A percentile compares a stretch with the other conserved stretches of the same genome.
These are phyloP conservation scores for Hartigia nigra DNA, from an alignment of 2,888 invertebrate genomes.

Conservation along the genomic window DNA sequence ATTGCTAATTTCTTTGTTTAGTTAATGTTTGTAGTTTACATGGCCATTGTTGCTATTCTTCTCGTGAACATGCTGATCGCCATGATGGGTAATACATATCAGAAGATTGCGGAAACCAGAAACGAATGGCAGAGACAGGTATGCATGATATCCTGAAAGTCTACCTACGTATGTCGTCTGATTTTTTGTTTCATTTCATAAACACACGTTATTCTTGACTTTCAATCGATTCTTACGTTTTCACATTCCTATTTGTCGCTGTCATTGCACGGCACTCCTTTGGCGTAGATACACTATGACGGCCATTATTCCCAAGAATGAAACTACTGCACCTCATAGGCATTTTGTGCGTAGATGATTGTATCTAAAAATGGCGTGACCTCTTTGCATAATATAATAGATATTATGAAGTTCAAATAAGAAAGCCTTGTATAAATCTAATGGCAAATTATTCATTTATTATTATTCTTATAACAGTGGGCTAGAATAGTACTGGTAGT, in stretches of 20 bases:
- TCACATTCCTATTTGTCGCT: neutral
- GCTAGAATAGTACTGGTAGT: conserved; percentile 97
- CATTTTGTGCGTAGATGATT: neutral
- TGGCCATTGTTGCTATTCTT: conserved; percentile 95
- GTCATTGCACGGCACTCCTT: neutral
- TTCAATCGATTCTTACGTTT: neutral
- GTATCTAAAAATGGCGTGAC: neutral
- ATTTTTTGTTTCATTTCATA: neutral
- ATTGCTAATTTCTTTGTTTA: conserved; percentile 49
- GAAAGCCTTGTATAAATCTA: neutral
- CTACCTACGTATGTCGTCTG: neutral
- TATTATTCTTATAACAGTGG: conserved; percentile 75
- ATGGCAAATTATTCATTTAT: neutral
- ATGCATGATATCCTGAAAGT: conserved; percentile 25
- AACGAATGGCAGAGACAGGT: conserved; percentile 98
- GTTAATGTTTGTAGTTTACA: conserved; percentile 94
- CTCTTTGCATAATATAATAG: neutral
- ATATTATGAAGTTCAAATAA: too few relatives aligned
- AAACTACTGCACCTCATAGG: neutral
- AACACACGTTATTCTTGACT: neutral
- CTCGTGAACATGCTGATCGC: conserved; percentile 98
- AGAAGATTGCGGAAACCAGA: conserved; percentile 95
- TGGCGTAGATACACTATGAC: neutral
- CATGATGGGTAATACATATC: conserved; percentile 99
- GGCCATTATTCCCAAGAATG: neutral